Conservation (phyloP, 2,113 vertebrate genomes). For the Caranx ignobilis region DNA sequence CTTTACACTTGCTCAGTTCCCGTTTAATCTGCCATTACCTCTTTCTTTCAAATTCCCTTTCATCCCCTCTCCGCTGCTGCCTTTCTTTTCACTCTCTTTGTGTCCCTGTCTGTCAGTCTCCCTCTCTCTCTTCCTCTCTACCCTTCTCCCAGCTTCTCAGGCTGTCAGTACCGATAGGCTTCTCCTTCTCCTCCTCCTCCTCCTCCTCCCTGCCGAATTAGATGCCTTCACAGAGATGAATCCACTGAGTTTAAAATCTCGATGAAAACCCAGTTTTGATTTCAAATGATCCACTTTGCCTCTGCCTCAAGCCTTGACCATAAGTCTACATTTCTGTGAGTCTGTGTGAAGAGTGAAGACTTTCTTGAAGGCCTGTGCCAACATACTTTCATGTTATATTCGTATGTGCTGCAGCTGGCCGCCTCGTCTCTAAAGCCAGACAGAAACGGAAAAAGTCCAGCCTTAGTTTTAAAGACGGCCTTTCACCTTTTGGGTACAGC, state of each 20-base stretch:
- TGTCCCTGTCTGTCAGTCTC: constrained; percentile 61
- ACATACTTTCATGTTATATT: constrained; percentile 43
- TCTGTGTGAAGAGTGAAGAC: constrained; percentile 16
- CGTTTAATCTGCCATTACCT: constrained; percentile 70
- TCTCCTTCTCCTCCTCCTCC: neutral
- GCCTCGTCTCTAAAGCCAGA: constrained; percentile 5
- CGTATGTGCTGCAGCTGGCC: constrained; percentile 43
- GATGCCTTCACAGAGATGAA: constrained; percentile 10
- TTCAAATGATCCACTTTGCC: constrained; percentile 13
- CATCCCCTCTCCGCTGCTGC: constrained; percentile 64
- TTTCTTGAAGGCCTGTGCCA: constrained; percentile 24
- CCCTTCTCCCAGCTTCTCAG: constrained; percentile 55
- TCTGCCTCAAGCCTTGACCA: constrained; percentile 18
- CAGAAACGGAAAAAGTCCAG: constrained; percentile 1
- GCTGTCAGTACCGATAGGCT: constrained; percentile 29
- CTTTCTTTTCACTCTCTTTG: constrained; percentile 70
- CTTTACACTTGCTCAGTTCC: constrained; percentile 63
- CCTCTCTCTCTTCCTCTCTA: constrained; percentile 23
- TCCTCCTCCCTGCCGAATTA: constrained; percentile 26
- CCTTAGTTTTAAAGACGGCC: neutral
- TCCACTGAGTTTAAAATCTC: neutral
- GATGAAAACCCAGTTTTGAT: constrained; percentile 8
- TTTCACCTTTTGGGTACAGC: neutral
- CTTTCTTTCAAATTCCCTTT: constrained; percentile 74
- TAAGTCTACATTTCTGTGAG: constrained; percentile 18